Base-by-base conservation (phyloP, 35 echinoderm and acorn worm species). In the Diadema setosum region DNA sequence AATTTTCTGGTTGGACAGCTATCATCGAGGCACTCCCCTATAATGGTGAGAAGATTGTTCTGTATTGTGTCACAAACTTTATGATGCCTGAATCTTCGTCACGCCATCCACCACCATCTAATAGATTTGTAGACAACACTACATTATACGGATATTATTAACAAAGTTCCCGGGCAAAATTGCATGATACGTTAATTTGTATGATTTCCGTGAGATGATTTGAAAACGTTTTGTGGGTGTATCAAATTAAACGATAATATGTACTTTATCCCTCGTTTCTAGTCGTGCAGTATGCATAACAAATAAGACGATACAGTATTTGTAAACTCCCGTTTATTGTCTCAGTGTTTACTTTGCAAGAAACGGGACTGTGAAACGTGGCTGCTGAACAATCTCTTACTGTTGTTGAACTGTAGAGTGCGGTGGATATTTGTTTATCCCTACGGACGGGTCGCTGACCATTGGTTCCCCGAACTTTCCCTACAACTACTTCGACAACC, bases 381-480 rank as follows among this genome's bases (percentile, higher is more conserved):
- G 16, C 64, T 31, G 29, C 29, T 70, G 16, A 16, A 31, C 9
- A 26, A 70, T n/a, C 29, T 16, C 7, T 16, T 16, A 31, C 7
- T 70, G 7, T 8, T n/a, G 16, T 16, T 83, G 2, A 9, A 49
- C 46, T 83, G 41, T 39, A 90, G 88, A 58, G 45, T 95, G 93
- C 57, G 88, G 93, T 32, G 93, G 93, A 40, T 78, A 83, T 31
- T 59, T 95, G 4, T 37, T 43, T 15, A 78, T 91, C 59, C 88
- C 88, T 12, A 23, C 69, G 39, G 81, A 86, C 15, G 93, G 88
- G 5, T 81, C 88, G 15, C 26, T 95, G 20, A 84, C 84, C 4
- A 76, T 95, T 6, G 83, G 88, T 15, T 91, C 93, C 4, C 93
- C 93, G 0, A 76, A 84, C 35, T 95, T 87, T 26, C 93, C 93